A percentile compares a stretch with the other conserved stretches of the same genome.
Conservation (phyloP, 2,888 invertebrate species). For the Caenorhabditis macrosperma region DNA sequence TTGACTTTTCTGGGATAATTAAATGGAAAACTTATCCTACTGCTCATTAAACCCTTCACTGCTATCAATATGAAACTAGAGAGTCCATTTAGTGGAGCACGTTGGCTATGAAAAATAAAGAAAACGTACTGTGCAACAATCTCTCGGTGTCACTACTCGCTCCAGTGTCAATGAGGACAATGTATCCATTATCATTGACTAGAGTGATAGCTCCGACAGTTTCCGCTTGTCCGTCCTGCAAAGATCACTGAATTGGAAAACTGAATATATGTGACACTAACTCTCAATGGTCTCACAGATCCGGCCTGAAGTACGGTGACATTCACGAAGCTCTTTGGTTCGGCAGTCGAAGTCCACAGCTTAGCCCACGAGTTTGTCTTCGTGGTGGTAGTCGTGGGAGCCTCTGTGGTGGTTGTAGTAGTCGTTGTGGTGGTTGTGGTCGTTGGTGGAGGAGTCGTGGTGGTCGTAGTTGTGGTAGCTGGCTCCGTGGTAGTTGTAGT, state of each 20-base stretch:
- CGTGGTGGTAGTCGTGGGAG: slow-evolving; percentile 48
- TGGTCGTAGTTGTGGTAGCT: slow-evolving; percentile 51
- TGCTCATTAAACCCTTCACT: too few species aligned
- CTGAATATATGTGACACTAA: too few species aligned
- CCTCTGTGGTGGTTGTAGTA: slow-evolving; percentile 48
- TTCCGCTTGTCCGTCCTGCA: slow-evolving; percentile 76
- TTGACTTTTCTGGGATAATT: too few species aligned
- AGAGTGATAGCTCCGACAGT: slow-evolving; percentile 76
- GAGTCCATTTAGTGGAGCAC: too few species aligned
- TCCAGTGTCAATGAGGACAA: slow-evolving; percentile 76
- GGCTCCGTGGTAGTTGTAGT: slow-evolving; percentile 48
- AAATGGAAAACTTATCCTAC: too few species aligned
- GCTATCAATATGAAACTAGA: too few species aligned
- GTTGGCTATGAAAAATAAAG: background rate
- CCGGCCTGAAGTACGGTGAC: slow-evolving; percentile 77
- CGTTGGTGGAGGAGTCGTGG: slow-evolving; percentile 58
- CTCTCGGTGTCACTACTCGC: slow-evolving; percentile 75
- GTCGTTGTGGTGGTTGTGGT: slow-evolving; percentile 40
- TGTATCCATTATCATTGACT: slow-evolving; percentile 76
- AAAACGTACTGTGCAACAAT: slow-evolving; percentile 71
- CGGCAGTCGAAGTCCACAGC: slow-evolving; percentile 75
- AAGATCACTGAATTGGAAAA: too few species aligned
- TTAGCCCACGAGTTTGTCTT: slow-evolving; percentile 71
- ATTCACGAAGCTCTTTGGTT: slow-evolving; percentile 71
- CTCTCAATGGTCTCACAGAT: slow-evolving; percentile 71